phyloP scores from a whole-genome alignment of 2,797 vertebrate species.

The Diplodus puntazzo region DNA sequence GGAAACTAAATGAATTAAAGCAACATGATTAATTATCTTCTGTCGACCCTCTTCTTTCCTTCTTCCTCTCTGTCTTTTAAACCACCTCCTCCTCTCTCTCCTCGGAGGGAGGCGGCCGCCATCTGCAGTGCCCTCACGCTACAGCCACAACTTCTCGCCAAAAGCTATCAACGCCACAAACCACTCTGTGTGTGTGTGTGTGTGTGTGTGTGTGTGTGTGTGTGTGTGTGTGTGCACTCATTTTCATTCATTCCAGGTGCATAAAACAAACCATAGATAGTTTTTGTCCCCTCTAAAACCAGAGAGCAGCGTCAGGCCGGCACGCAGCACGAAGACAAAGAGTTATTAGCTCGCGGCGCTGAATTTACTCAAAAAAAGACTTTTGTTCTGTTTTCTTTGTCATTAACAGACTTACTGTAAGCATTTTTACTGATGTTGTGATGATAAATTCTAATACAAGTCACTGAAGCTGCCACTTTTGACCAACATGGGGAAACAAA shows the following conservation, averaged over 20 bases:
- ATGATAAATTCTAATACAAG: no score
- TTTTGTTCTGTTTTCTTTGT: background rate
- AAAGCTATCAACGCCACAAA: slow-evolving; percentile 13
- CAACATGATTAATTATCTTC: no score
- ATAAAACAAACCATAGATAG: background rate
- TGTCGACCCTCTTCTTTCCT: no score
- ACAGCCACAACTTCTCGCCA: slow-evolving; percentile 29
- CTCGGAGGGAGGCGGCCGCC: slow-evolving; percentile 6
- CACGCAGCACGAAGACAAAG: background rate
- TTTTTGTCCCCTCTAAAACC: background rate
- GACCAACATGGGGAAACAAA: background rate
- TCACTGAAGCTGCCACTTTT: no score
- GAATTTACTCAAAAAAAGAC: no score
- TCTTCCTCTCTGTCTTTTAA: background rate
- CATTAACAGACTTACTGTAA: background rate
- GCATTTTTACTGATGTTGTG: background rate
- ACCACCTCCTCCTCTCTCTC: slow-evolving; percentile 5
- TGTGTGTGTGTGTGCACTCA: background rate
- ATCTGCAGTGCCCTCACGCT: slow-evolving; percentile 60
- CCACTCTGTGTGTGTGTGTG: background rate
- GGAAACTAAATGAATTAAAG: background rate
- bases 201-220: background rate
- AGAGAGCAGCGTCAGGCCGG: background rate
- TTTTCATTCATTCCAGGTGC: slow-evolving; percentile 1
- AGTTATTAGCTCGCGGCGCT: background rate